Evolutionary conservation across 2,797 vertebrate genomes (phyloP), one percentile per base, ranked within the genome.

Genomic region (Sphaeramia orbicularis): DNA sequence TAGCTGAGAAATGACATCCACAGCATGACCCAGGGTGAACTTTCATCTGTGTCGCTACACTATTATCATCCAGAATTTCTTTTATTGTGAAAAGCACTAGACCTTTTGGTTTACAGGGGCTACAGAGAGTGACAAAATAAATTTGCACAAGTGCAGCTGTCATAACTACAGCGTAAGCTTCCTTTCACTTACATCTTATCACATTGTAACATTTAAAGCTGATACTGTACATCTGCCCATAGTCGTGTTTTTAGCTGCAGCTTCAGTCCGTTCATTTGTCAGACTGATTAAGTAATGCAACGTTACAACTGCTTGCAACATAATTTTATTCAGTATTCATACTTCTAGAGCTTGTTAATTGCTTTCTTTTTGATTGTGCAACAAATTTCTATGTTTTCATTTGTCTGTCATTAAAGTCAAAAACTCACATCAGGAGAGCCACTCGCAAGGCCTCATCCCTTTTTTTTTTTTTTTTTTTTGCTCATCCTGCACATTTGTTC

Each of bases 1-100:
- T 2, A 14, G 21, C 18, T 48, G 40, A 74, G 41, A 65, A 75
- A 38, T 54, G 6, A 44, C 12, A 15, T 8, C 3, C 10, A 36
- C 24, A 15, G n/a, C 13, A 35, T 2, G 8, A 54, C 40, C n/a
- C 1, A 8, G 4, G 38, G 27, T 43, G 6, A 69, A 42, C 15
- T 24, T n/a, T n/a, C 2, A 47, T 7, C 5, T 38, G 14, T 30
- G 35, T 36, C 52, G 35, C 9, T 48, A 8, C 3, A 9, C 4
- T 35, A 35, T 35, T 35, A 35, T 54, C 37, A 1, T 11, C 42
- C 2, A 35, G 9, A 54, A 14, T 18, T 5, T 12, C 11, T 37
- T 53, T 21, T 6, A 19, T 7, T 24, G 8, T 61, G 42, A 53
- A 14, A 10, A 4, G 24, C 0, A 24, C 16, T 18, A 1, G 13